Evolutionary conservation across 2,888 invertebrate species (phyloP), one percentile per base, ranked within the genome.

Genomic region (Sarcophaga rosellei): DNA sequence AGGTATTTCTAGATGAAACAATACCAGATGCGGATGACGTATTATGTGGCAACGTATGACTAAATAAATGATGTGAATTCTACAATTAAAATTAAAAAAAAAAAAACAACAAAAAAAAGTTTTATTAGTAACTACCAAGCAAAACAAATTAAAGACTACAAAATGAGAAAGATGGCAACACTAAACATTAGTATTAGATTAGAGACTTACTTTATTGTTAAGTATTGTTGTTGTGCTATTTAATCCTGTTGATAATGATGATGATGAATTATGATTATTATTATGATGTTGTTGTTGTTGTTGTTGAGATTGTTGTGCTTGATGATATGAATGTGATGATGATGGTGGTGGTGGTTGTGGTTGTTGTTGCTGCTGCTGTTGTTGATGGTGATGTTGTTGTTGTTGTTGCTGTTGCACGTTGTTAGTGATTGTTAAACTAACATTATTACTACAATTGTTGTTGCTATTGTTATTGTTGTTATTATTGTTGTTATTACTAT

Each of bases 1-100:
- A 92, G 81, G 93, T 92, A 89, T 93, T 93, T 80, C 93, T 89
- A 47, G 93, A 89, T 82, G 92, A 91, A 85, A 93, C 89, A 80
- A 91, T 89, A 79, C 88, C 88, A 25, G 87, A 78, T 75, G 84
- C 75, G 70, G 80, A 70, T 74, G 88, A 89, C 57, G 88, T 74
- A 63, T 90, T 90, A 72, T 90, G 89, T 21, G 91, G 92, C 89
- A 93, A 87, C 20, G 92, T 92, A 74, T 93, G 92, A 89, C 89
- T 91, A 75, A 90, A 90, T 86, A 89, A 90, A 87, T 90, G 90
- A 86, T 90, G 90, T 53, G 89, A 87, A 85, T 90, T 91, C 90
- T 92, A 88, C 21, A 87, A 84, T 83, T 73, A 70, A 70, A 23
- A 66, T 77, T 72, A 57, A 21, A 86, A 84, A 44, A 82, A 62